Conservation (phyloP, 2,113 vertebrate species). For the Sinocyclocheilus rhinocerous region DNA sequence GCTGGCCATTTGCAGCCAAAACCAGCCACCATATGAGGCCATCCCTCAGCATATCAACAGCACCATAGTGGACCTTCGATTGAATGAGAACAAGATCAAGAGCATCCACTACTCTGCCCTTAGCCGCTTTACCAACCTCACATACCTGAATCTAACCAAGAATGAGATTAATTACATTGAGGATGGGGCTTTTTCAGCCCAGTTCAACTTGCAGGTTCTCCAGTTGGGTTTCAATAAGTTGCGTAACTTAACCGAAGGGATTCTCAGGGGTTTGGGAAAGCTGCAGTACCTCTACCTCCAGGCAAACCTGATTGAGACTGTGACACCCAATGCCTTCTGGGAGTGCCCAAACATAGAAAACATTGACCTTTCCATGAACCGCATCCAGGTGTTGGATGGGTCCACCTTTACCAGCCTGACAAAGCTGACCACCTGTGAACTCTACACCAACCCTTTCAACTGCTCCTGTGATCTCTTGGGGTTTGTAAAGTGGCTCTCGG, state of each 20-base stretch:
- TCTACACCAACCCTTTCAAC: conserved; percentile 98
- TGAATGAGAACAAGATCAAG: conserved; percentile 99
- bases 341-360: conserved; percentile 98
- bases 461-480: conserved; percentile 96
- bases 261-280: conserved; percentile 94
- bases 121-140: conserved; percentile 98
- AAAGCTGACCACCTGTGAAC: conserved; percentile 92
- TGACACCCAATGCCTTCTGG: conserved; percentile 97
- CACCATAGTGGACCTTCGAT: conserved; percentile 97
- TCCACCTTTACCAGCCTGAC: conserved; percentile 88
- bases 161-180: conserved; percentile 98
- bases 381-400: conserved; percentile 93
- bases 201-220: conserved; percentile 97
- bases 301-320: conserved; percentile 97
- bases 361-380: conserved; percentile 98
- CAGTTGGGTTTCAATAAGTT: conserved; percentile 98
- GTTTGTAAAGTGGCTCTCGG: conserved; percentile 95
- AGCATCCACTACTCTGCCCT: conserved; percentile 94
- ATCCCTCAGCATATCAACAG: conserved; percentile 99
- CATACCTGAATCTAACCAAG: conserved; percentile 99
- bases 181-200: conserved; percentile 96
- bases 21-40: conserved; percentile 97
- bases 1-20: conserved; percentile 72
- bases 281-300: conserved; percentile 99
- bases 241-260: conserved; percentile 93